Evolutionary conservation across 2,113 vertebrate species (phyloP).

Genomic region (Scophthalmus maximus): DNA sequence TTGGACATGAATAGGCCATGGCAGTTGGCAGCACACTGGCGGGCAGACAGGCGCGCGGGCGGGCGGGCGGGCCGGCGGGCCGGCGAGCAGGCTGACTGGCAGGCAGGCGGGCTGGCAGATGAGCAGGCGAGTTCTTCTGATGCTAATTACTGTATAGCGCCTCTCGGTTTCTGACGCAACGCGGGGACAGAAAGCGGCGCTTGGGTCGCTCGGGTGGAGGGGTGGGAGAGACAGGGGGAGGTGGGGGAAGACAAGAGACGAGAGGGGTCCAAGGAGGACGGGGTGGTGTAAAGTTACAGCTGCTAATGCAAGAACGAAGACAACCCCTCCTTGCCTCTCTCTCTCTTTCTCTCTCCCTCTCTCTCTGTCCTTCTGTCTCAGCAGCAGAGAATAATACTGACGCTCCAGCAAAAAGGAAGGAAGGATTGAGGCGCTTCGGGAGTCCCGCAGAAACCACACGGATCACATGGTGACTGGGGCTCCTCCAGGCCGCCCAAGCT

Average conservation of each 20-base stretch:
- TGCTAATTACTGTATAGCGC: conserved; percentile 72
- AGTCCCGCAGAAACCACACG: conserved; percentile 46
- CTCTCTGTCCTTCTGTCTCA: conserved; percentile 38
- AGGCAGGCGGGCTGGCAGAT: conserved; percentile 60
- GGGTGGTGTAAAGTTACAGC: conserved; percentile 58
- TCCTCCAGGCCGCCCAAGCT: conserved; percentile 54
- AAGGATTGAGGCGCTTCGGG: conserved; percentile 40
- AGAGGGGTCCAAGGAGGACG: conserved; percentile 48
- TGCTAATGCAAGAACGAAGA: conserved; percentile 74
- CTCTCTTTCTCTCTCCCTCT: background rate
- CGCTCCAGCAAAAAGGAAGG: conserved; percentile 27
- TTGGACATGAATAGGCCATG: conserved; percentile 72
- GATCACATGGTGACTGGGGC: conserved; percentile 42
- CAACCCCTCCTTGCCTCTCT: conserved; percentile 43
- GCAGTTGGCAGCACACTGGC: conserved; percentile 68
- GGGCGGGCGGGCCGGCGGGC: conserved; percentile 31
- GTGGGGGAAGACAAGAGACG: conserved; percentile 3
- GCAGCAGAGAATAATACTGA: conserved; percentile 46
- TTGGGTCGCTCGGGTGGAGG: conserved; percentile 37
- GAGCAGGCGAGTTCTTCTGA: conserved; percentile 69
- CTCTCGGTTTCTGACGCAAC: conserved; percentile 67
- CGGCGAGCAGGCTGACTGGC: conserved; percentile 48
- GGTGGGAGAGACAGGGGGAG: background rate
- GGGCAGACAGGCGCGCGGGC: conserved; percentile 46
- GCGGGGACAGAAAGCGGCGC: conserved; percentile 54